Percentiles rank a stretch among this genome's conserved stretches.
Evolutionary conservation across 2,888 invertebrate genomes (phyloP).

Genomic region (Gymnocheta viridis): DNA sequence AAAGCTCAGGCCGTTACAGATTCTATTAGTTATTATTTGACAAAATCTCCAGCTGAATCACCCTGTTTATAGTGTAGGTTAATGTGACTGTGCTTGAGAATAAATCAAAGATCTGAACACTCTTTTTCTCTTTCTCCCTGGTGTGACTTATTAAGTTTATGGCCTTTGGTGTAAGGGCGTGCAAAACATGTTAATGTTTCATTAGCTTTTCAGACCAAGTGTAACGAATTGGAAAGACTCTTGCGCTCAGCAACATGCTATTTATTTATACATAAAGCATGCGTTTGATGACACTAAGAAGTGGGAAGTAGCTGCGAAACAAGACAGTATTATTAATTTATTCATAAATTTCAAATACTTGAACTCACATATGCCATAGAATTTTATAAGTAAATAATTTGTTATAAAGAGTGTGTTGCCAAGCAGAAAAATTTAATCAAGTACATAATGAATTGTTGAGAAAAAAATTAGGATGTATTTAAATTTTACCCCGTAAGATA

Average conservation of each 20-base stretch:
- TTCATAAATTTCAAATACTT: background rate
- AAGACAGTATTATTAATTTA: background rate
- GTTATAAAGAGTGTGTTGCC: background rate
- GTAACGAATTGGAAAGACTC: conserved; percentile 67
- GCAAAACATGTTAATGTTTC: conserved; percentile 68
- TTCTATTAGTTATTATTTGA: background rate
- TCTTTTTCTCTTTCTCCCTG: conserved; percentile 2
- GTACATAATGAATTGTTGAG: background rate
- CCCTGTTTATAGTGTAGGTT: background rate
- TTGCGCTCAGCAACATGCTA: conserved; percentile 7
- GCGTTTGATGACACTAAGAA: background rate
- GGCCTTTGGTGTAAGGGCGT: conserved; percentile 65
- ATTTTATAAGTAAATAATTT: background rate
- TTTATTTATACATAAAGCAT: background rate
- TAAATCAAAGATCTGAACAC: conserved; percentile 11
- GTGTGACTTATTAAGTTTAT: conserved; percentile 66
- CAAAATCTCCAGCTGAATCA: background rate
- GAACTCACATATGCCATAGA: background rate
- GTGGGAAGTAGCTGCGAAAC: background rate
- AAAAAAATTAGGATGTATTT: background rate
- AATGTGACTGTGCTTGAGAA: background rate
- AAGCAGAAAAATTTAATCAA: background rate
- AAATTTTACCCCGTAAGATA: background rate
- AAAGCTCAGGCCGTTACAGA: background rate
- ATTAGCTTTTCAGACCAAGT: conserved; percentile 63